phyloP scores from a whole-genome alignment of 2,888 invertebrate species.

The Cheilosia urbana region DNA sequence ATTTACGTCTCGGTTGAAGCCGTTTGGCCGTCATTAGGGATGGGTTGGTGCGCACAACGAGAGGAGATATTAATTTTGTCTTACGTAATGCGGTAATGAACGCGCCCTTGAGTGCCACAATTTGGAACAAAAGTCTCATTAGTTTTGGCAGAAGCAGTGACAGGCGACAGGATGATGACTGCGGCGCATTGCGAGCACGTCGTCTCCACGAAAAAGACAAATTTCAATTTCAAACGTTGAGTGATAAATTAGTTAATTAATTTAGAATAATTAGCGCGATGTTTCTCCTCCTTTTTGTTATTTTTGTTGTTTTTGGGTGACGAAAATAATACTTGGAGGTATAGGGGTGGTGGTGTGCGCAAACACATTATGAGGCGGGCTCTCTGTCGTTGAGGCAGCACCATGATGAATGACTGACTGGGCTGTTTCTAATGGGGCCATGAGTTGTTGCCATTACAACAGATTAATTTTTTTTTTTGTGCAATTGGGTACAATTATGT shows the following conservation, averaged over 20 bases:
- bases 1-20: constrained; percentile 40
- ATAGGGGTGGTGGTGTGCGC: background rate
- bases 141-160: constrained; percentile 61
- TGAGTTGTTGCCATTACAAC: constrained; percentile 50
- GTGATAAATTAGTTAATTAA: constrained; percentile 74
- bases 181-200: constrained; percentile 48
- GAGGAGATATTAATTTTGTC: constrained; percentile 59
- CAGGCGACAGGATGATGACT: constrained; percentile 63
- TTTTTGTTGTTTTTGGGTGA: constrained; percentile 26
- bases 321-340: constrained; percentile 26
- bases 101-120: constrained; percentile 63
- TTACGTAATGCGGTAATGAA: constrained; percentile 45
- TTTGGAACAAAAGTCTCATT: constrained; percentile 65
- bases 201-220: constrained; percentile 51
- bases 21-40: constrained; percentile 40
- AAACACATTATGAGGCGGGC: background rate
- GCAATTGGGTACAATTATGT: constrained; percentile 35
- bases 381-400: background rate
- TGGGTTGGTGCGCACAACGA: constrained; percentile 29
- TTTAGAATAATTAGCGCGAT: constrained; percentile 72
- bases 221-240: constrained; percentile 58
- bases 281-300: constrained; percentile 31
- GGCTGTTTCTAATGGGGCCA: constrained; percentile 44
- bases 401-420: constrained; percentile 61
- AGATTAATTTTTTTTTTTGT: background rate